A percentile compares a stretch with the other conserved stretches of the same genome.
These are phyloP conservation scores for Heliconius sara DNA, from an alignment of 2,888 invertebrate genomes.

Conservation along the genomic window DNA sequence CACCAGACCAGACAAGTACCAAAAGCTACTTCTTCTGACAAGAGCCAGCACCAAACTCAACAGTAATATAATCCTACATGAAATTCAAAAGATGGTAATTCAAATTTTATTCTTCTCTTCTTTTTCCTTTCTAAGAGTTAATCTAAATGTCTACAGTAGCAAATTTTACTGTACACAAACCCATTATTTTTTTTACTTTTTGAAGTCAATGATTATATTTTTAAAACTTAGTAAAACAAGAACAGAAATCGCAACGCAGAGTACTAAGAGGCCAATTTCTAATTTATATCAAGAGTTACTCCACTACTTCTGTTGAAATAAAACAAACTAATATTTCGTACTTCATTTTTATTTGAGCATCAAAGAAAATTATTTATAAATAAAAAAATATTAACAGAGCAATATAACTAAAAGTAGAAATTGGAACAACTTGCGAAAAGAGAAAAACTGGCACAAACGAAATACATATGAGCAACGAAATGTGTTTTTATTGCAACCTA, in stretches of 20 bases:
- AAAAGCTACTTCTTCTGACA: not conserved
- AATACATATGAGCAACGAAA: constrained; percentile 32
- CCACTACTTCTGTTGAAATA: not conserved
- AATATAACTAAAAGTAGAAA: constrained; percentile 9
- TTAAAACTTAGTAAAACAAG: not conserved
- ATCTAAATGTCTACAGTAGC: not conserved
- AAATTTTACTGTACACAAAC: not conserved
- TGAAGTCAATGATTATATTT: not conserved
- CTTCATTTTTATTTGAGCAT: not conserved
- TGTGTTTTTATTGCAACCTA: constrained; percentile 47
- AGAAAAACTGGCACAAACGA: constrained; percentile 21
- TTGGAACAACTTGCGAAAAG: constrained; percentile 7
- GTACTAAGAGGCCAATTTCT: not conserved
- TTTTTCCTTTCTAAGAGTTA: not conserved
- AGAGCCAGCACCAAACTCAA: not conserved
- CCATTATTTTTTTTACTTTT: not conserved
- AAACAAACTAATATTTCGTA: not conserved
- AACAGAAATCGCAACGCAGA: not conserved
- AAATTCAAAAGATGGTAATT: too few relatives aligned
- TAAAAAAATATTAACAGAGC: not conserved
- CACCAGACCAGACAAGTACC: too few relatives aligned
- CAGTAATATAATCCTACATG: not conserved
- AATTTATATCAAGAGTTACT: not conserved
- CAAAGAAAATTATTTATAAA: constrained; percentile 10
- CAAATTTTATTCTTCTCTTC: too few relatives aligned